Evolutionary conservation across 2,888 invertebrate species (phyloP).

Genomic region (Drosophila bunnanda): DNA sequence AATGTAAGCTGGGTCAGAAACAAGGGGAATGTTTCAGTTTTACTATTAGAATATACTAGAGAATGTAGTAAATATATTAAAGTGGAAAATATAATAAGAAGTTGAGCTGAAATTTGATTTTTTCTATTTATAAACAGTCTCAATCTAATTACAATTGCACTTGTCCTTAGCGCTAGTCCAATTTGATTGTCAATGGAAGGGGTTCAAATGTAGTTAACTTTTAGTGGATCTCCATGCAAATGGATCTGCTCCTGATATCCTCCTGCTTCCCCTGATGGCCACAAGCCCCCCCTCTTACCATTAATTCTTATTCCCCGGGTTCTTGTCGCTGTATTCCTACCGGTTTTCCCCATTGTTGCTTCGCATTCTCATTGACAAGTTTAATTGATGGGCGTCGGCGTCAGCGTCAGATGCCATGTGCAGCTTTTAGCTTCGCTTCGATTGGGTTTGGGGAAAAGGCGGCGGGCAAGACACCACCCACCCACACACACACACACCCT

Average conservation of each 20-base stretch:
- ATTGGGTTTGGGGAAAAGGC: constrained; percentile 33
- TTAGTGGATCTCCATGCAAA: constrained; percentile 8
- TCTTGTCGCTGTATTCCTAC: constrained; percentile 32
- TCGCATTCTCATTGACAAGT: constrained; percentile 54
- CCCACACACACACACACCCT: not conserved
- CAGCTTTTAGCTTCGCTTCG: constrained; percentile 31
- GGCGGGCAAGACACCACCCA: constrained; percentile 34
- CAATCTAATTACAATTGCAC: constrained; percentile 12
- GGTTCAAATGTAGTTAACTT: constrained; percentile 30
- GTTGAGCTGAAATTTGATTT: too few species aligned
- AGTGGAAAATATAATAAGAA: too few species aligned
- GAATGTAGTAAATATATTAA: not conserved
- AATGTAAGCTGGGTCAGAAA: constrained; percentile 21
- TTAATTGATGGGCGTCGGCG: constrained; percentile 66
- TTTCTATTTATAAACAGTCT: not conserved
- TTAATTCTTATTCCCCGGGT: constrained; percentile 38
- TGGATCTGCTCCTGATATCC: not conserved
- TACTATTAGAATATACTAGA: not conserved
- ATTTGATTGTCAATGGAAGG: constrained; percentile 9
- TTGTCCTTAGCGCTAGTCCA: constrained; percentile 9
- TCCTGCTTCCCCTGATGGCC: not conserved
- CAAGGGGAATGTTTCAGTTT: not conserved
- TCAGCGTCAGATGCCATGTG: constrained; percentile 52
- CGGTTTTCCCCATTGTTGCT: constrained; percentile 24
- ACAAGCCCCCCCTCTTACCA: constrained; percentile 5